Conservation (phyloP, 2,797 vertebrate species). For the Hypotaenidia okinawae region DNA sequence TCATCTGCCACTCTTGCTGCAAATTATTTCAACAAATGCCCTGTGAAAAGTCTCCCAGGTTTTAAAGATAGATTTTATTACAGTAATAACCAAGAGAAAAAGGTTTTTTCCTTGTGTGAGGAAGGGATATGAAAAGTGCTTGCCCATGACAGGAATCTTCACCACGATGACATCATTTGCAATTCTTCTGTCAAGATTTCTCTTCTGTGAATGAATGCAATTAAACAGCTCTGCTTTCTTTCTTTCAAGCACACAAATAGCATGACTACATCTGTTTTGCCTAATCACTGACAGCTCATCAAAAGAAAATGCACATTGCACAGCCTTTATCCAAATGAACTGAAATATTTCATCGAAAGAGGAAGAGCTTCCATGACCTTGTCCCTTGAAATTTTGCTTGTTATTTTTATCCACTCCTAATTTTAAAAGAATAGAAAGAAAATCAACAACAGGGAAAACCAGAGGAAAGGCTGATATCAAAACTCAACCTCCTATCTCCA, state of each 20-base stretch:
- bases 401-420: not conserved
- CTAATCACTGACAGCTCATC: slow-evolving; percentile 23
- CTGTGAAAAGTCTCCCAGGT: not conserved
- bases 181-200: not conserved
- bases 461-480: not conserved
- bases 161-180: not conserved
- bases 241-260: slow-evolving; percentile 32
- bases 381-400: not conserved
- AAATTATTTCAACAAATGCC: not conserved
- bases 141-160: not conserved
- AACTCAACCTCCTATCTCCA: fast-evolving
- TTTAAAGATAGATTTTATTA: not conserved
- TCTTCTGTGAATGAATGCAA: not conserved
- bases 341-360: slow-evolving; percentile 6
- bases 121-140: not conserved
- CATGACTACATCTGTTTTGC: slow-evolving; percentile 55
- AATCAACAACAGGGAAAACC: not conserved
- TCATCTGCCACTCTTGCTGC: not conserved
- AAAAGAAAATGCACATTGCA: slow-evolving; percentile 21
- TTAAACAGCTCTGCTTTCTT: not conserved
- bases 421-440: not conserved
- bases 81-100: not conserved
- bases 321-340: slow-evolving; percentile 38
- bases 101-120: not conserved
- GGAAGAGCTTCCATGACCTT: not conserved